A percentile compares a stretch with the other conserved stretches of the same genome.
Evolutionary conservation across 2,888 invertebrate genomes (phyloP).

Genomic region (Andrena bicolor): DNA sequence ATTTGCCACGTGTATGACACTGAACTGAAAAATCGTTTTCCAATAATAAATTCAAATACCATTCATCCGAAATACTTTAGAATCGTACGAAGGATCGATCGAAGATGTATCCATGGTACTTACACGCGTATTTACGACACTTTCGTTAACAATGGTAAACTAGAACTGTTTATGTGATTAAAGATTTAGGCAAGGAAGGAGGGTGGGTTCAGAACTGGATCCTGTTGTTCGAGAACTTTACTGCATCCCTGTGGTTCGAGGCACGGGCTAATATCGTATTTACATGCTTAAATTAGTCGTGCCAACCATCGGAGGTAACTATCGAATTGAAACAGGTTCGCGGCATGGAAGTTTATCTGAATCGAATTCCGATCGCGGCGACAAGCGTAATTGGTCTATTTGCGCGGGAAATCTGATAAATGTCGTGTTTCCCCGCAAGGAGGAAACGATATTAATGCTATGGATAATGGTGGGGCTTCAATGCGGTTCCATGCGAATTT

Average conservation of each 20-base stretch:
- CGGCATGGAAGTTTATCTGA: conserved; percentile 38
- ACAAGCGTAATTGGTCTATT: conserved; percentile 45
- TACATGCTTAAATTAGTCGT: conserved; percentile 67
- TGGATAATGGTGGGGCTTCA: background rate
- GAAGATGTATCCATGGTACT: background rate
- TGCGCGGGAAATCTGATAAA: conserved; percentile 33
- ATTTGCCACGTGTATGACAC: no score
- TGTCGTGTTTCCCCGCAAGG: background rate
- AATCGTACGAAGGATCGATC: background rate
- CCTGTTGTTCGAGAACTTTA: conserved; percentile 18
- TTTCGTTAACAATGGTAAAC: conserved; percentile 3
- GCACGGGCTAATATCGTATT: conserved; percentile 63
- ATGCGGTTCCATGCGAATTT: no score
- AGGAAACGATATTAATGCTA: conserved; percentile 10
- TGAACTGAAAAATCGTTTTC: no score
- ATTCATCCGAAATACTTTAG: background rate
- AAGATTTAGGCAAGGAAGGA: background rate
- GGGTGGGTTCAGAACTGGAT: conserved; percentile 10
- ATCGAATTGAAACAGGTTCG: conserved; percentile 42
- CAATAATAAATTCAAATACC: no score
- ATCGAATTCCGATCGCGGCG: conserved; percentile 52
- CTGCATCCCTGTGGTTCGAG: conserved; percentile 23
- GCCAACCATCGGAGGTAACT: conserved; percentile 38
- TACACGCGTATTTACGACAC: conserved; percentile 5
- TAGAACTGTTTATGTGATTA: conserved; percentile 9